phyloP scores from a whole-genome alignment of 2,797 vertebrate genomes.

The Limosa lapponica region DNA sequence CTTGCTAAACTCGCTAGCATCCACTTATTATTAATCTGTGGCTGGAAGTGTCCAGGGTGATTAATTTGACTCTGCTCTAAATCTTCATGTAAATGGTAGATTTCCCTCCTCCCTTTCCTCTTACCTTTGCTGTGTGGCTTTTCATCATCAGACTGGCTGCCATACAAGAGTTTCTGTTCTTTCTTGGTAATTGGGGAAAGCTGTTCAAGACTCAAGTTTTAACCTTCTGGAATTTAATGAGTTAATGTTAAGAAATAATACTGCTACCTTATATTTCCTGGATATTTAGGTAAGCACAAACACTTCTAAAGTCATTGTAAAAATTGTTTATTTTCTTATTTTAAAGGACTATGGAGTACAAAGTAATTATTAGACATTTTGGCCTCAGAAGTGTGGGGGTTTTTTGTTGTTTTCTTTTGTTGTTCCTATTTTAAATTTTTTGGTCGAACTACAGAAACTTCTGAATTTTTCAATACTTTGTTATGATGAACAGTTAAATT shows the following conservation, averaged over 20 bases:
- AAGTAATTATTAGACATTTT: neutral
- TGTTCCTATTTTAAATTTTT: neutral
- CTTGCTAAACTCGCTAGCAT: slow-evolving; percentile 68
- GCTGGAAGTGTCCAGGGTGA: slow-evolving; percentile 72
- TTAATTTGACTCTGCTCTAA: slow-evolving; percentile 69
- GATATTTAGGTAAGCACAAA: slow-evolving; percentile 78
- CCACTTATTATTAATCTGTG: slow-evolving; percentile 50
- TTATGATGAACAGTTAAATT: neutral
- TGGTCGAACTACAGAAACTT: neutral
- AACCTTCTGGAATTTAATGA: slow-evolving; percentile 59
- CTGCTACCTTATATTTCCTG: slow-evolving; percentile 41
- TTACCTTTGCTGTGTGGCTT: slow-evolving; percentile 20
- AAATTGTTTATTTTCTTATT: slow-evolving; percentile 41
- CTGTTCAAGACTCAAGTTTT: slow-evolving; percentile 57
- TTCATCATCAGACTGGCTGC: slow-evolving; percentile 74
- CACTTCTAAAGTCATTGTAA: slow-evolving; percentile 19
- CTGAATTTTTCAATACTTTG: neutral
- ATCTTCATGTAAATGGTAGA: slow-evolving; percentile 16
- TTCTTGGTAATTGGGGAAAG: slow-evolving; percentile 57
- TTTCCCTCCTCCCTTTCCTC: slow-evolving; percentile 15
- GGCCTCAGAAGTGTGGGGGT: neutral
- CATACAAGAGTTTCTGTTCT: slow-evolving; percentile 73
- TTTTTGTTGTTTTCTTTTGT: neutral
- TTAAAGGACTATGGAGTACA: neutral
- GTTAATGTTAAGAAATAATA: slow-evolving; percentile 57